Conservation (phyloP, 2,888 invertebrate species). For the Drosophila rellima region DNA sequence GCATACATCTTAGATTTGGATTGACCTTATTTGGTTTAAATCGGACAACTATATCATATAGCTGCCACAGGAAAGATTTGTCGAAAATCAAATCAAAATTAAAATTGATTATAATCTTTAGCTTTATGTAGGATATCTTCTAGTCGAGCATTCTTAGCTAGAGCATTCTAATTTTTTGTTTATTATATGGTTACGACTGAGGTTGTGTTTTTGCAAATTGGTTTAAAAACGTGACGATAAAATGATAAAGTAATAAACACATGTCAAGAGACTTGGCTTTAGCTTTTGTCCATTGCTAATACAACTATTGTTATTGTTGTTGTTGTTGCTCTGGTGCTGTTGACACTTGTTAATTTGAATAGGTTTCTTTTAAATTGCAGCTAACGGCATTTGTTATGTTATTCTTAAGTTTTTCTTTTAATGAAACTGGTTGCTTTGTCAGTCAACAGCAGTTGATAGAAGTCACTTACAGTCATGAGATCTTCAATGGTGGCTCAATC, state of each 20-base stretch:
- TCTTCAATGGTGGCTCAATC: slow-evolving; percentile 12
- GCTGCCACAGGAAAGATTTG: no score
- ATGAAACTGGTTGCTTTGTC: slow-evolving; percentile 20
- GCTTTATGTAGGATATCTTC: neutral
- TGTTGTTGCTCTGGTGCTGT: slow-evolving; percentile 11
- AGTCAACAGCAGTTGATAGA: slow-evolving; percentile 5
- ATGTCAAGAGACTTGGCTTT: slow-evolving; percentile 1
- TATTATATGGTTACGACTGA: slow-evolving; percentile 3
- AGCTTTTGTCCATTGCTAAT: slow-evolving; percentile 2
- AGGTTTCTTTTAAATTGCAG: slow-evolving; percentile 3
- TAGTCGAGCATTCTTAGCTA: neutral
- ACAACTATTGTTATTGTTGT: neutral
- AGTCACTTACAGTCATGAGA: neutral
- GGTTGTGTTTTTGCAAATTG: slow-evolving; percentile 16
- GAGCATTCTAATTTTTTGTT: neutral
- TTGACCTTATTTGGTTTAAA: no score
- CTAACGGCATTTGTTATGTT: slow-evolving; percentile 19
- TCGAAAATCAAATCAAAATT: no score
- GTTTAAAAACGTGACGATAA: slow-evolving; percentile 26
- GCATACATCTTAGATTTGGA: no score
- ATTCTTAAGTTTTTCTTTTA: neutral
- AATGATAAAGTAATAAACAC: slow-evolving; percentile 21
- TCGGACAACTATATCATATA: no score
- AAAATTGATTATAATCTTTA: neutral
- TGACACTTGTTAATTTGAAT: slow-evolving; percentile 24